phyloP scores from a whole-genome alignment of 1,140 invertebrate genomes.

The Eciton burchellii region DNA sequence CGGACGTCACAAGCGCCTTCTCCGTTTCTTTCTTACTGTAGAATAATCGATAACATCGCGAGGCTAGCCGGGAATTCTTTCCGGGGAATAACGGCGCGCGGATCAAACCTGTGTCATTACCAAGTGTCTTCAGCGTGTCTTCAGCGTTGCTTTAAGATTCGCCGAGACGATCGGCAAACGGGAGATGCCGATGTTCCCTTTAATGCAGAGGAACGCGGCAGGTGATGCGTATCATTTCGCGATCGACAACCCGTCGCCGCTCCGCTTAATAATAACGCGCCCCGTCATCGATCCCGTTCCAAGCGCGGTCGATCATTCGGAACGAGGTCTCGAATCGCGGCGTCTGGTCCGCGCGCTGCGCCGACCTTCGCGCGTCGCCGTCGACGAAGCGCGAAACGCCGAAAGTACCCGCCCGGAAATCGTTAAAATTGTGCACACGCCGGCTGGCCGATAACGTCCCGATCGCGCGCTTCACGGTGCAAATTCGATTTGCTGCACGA shows the following conservation, averaged over 20 bases:
- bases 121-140: neutral
- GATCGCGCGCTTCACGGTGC: constrained; percentile 43
- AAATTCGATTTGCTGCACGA: constrained; percentile 48
- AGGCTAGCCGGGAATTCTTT: too few species aligned
- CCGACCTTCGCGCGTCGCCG: constrained; percentile 30
- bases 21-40: too few species aligned
- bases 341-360: constrained; percentile 24
- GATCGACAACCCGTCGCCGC: constrained; percentile 39
- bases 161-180: too few species aligned
- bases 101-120: neutral
- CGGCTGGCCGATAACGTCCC: constrained; percentile 53
- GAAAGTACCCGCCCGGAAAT: constrained; percentile 47
- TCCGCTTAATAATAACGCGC: constrained; percentile 48
- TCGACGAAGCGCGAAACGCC: constrained; percentile 29
- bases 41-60: too few species aligned
- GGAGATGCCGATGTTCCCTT: constrained; percentile 27
- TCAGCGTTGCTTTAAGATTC: neutral
- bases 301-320: constrained; percentile 37
- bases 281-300: constrained; percentile 41
- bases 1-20: too few species aligned
- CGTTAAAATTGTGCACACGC: constrained; percentile 58
- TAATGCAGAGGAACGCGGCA: constrained; percentile 8
- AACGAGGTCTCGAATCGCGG: constrained; percentile 36
- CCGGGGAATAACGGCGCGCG: neutral
- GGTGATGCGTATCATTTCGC: constrained; percentile 28